Conservation (phyloP, 2,888 invertebrate species). For the Brachycybe producta region DNA sequence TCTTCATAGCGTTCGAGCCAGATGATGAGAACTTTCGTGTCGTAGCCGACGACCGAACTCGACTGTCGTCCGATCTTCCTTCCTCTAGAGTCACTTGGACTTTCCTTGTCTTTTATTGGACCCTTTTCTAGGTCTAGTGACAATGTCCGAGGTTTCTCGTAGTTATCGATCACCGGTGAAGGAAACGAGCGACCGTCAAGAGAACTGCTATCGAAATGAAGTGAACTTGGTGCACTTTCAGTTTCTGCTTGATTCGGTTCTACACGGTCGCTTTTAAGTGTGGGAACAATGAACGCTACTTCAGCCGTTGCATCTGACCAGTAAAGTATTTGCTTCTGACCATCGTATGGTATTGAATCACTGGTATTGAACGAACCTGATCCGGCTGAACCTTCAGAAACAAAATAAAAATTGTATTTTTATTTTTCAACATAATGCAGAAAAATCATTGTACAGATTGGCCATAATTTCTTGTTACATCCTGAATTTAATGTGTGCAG, state of each 20-base stretch:
- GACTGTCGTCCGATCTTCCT: slow-evolving; percentile 22
- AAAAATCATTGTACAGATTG: no score
- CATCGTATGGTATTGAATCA: slow-evolving; percentile 77
- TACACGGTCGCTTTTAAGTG: background rate
- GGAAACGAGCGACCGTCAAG: no score
- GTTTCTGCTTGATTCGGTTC: background rate
- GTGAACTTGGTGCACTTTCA: no score
- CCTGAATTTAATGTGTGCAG: no score
- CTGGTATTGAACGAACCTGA: no score
- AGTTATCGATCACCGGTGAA: no score
- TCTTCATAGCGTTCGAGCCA: slow-evolving; percentile 97
- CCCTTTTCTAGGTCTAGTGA: slow-evolving; percentile 30
- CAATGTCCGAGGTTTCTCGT: slow-evolving; percentile 28
- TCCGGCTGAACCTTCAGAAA: no score
- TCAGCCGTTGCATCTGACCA: slow-evolving; percentile 93
- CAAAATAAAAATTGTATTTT: no score
- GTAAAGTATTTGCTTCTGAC: slow-evolving; percentile 70
- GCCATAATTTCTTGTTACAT: no score
- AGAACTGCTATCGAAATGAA: no score
- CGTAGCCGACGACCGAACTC: slow-evolving; percentile 26
- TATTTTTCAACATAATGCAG: no score
- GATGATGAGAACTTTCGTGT: slow-evolving; percentile 73
- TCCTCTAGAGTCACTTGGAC: slow-evolving; percentile 19
- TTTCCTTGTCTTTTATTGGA: slow-evolving; percentile 21
- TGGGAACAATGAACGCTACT: slow-evolving; percentile 86